phyloP scores from a whole-genome alignment of 1,140 invertebrate genomes.

The Pogonognathellus flavescens region DNA sequence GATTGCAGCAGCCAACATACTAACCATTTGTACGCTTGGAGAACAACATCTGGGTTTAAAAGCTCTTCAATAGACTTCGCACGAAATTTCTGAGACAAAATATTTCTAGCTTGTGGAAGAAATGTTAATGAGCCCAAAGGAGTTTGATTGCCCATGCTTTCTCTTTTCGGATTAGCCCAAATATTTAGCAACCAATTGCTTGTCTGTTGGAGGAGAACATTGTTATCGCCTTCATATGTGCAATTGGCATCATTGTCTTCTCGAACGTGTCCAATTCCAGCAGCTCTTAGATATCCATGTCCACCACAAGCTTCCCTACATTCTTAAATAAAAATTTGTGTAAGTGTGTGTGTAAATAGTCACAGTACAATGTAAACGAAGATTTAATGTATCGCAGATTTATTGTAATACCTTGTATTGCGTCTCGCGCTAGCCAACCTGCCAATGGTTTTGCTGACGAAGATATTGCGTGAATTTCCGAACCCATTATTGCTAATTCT shows the following conservation, averaged over 20 bases:
- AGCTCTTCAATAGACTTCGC: conserved; percentile 72
- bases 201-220: conserved; percentile 87
- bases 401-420: conserved; percentile 66
- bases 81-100: conserved; percentile 68
- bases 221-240: conserved; percentile 92
- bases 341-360: too few relatives aligned
- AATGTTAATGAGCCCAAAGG: conserved; percentile 78
- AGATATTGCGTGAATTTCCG: conserved; percentile 94
- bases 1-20: conserved; percentile 79
- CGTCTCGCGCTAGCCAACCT: conserved; percentile 86
- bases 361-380: too few relatives aligned
- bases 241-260: conserved; percentile 89
- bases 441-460: conserved; percentile 90
- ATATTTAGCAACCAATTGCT: conserved; percentile 83
- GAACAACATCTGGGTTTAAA: conserved; percentile 75
- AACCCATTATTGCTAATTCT: conserved; percentile 76
- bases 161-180: conserved; percentile 66
- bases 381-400: too few relatives aligned
- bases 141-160: conserved; percentile 78
- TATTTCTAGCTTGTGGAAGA: conserved; percentile 71
- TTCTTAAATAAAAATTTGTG: conserved; percentile 82
- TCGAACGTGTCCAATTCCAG: conserved; percentile 81
- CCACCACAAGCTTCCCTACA: conserved; percentile 74
- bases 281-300: conserved; percentile 74
- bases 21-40: conserved; percentile 85